A percentile compares a stretch with the other conserved stretches of the same genome.
phyloP scores from a whole-genome alignment of 2,888 invertebrate genomes.

The Masnerella sp. region DNA sequence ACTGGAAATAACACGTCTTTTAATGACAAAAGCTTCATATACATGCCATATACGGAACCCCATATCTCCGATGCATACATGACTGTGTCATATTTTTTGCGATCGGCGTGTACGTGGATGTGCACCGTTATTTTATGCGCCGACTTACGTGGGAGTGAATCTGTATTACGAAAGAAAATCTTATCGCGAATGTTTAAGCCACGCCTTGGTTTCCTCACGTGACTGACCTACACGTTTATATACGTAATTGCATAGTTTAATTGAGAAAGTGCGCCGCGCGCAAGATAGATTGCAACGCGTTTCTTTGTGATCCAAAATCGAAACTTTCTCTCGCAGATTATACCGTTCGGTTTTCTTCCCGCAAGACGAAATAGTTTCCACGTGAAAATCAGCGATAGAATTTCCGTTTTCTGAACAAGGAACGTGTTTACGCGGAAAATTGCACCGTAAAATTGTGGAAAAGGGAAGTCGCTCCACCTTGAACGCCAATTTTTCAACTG shows the following conservation, averaged over 20 bases:
- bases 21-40: no score
- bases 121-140: constrained; percentile 3
- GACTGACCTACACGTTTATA: constrained; percentile 42
- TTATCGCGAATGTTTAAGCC: constrained; percentile 50
- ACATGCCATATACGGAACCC: no score
- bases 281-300: constrained; percentile 30
- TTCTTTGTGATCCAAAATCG: constrained; percentile 39
- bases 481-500: no score
- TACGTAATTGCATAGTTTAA: constrained; percentile 54
- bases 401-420: no score
- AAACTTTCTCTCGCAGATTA: constrained; percentile 27
- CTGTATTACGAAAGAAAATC: constrained; percentile 56
- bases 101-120: background rate
- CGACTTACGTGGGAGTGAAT: constrained; percentile 51
- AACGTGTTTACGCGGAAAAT: no score
- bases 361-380: no score
- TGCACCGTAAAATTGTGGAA: no score
- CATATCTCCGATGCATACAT: no score
- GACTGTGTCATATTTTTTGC: background rate
- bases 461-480: no score
- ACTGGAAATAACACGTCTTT: no score
- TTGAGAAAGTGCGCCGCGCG: constrained; percentile 52
- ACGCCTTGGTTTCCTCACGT: constrained; percentile 52
- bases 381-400: no score
- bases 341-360: no score